Percentiles rank a stretch among this genome's conserved stretches.
Conservation (phyloP, 2,888 invertebrate genomes). For the Meloe dianella region DNA sequence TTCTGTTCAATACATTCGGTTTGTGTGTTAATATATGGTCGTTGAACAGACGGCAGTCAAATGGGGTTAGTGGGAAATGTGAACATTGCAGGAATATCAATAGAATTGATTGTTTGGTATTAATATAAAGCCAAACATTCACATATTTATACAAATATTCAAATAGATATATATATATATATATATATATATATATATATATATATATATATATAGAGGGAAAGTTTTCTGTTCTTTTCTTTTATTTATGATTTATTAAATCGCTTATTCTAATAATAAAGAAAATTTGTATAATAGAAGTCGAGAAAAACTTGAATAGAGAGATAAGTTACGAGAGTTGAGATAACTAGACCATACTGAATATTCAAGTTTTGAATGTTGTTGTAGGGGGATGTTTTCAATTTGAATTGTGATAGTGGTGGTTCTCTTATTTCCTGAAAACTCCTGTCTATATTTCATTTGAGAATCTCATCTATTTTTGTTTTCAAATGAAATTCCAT, state of each 20-base stretch:
- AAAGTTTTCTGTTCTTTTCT: neutral
- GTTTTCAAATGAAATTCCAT: neutral
- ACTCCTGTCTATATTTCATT: neutral
- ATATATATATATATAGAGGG: too few species aligned
- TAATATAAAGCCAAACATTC: neutral
- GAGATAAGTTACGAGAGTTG: neutral
- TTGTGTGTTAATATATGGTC: slow-evolving; percentile 1
- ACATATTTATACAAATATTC: neutral
- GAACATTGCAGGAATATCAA: neutral
- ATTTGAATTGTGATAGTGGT: neutral
- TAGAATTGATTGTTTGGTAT: neutral
- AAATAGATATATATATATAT: too few species aligned
- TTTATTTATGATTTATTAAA: neutral
- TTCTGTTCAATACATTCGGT: neutral
- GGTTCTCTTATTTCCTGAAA: neutral
- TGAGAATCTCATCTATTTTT: neutral
- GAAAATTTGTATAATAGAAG: neutral
- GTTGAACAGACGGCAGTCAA: neutral
- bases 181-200: too few species aligned
- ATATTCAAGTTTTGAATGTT: neutral
- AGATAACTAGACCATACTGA: neutral
- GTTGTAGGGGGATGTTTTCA: neutral
- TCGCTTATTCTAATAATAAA: neutral
- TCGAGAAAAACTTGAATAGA: neutral
- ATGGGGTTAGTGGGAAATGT: neutral